Percentiles rank a stretch among this genome's conserved stretches.
phyloP scores from a whole-genome alignment of 2,113 vertebrate species.

The Phaethornis superciliosus region DNA sequence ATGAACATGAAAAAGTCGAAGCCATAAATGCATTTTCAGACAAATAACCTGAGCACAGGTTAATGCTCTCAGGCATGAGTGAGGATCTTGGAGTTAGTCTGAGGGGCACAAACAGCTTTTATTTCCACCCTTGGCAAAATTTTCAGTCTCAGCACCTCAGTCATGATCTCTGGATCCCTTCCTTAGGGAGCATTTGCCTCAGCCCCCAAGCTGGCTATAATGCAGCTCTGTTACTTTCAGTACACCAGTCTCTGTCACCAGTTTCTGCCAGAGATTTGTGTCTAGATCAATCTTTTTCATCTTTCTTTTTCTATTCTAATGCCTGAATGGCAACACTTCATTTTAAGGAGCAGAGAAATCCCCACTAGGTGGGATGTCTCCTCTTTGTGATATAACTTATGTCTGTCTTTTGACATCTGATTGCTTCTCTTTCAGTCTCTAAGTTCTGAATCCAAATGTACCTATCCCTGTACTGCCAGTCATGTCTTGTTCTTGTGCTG shows the following conservation, averaged over 20 bases:
- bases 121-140: background rate
- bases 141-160: background rate
- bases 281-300: constrained; percentile 18
- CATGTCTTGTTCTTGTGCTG: background rate
- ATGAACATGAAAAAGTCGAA: background rate
- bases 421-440: background rate
- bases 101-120: background rate
- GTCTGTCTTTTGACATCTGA: constrained; percentile 25
- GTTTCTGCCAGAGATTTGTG: constrained; percentile 7
- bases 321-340: constrained; percentile 38
- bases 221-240: background rate
- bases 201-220: background rate
- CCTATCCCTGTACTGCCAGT: background rate
- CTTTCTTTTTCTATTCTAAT: background rate
- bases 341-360: constrained; percentile 12
- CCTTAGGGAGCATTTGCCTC: background rate
- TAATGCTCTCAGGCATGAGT: background rate
- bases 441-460: background rate
- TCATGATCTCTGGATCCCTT: background rate
- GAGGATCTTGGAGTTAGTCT: background rate
- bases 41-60: background rate
- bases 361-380: background rate
- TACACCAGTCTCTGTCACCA: constrained; percentile 4
- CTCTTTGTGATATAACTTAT: background rate
- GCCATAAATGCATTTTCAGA: background rate